Base-by-base conservation (phyloP, 2,797 vertebrate species). In the Pseudochaenichthys georgianus region DNA sequence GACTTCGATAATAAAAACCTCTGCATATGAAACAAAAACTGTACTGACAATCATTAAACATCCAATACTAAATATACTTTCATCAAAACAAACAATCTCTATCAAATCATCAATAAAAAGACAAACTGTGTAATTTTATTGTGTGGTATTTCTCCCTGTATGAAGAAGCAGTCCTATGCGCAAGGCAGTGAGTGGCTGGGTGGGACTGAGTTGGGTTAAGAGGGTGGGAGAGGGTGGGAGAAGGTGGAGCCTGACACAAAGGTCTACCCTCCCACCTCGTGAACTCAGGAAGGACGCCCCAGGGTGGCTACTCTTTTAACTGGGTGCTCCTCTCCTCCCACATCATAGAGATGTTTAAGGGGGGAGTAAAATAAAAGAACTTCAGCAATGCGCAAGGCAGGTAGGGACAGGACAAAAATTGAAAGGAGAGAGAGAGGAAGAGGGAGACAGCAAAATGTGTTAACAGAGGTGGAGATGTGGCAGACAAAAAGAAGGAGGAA, bases 331-430 rank as follows among this genome's bases (percentile, higher is more conserved):
- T 51, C 77, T 74, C 80, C 85, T 82, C 64, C 73, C 69, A 62
- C 82, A 63, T 28, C 45, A 41, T 52, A 50, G 41, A 42, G 80
- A 75, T 55, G 80, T 70, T 70, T 64, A 75, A 80, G 50, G 5
- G 15, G 70, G 53, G 9, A 52, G 80, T 63, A 28, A 73, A 75
- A 89, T 79, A 65, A 91, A 38, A 90, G 87, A 89, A 88, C 90
- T 87, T 66, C 75, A 91, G 92, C 78, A 91, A 94, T 94, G 89
- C 73, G 15, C 45, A 66, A 77, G 85, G 77, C 94, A 94, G 91
- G 93, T 90, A 94, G 88, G 87, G 91, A 93, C 92, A 94, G 86
- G 92, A 90, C 59, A 28, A n/a, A 83, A 78, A 75, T 74, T 28
- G 78, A 73, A 48, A 8, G 13, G 13, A 57, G 55, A 50, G 64